phyloP scores from a whole-genome alignment of 1,140 invertebrate species.

The Drosophila paulistorum region DNA sequence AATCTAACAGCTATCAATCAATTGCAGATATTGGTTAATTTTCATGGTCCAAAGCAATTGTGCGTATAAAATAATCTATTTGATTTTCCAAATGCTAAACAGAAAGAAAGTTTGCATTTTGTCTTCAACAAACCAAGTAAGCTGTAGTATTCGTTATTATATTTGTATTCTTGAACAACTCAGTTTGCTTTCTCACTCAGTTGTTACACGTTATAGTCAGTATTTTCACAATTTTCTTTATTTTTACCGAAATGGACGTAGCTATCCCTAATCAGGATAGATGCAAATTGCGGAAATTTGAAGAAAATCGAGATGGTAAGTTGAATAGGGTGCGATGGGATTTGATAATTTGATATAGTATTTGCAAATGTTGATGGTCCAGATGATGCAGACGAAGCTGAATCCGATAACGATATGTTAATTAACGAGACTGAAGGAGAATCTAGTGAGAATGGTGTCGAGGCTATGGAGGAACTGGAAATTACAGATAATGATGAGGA shows the following conservation, averaged over 20 bases:
- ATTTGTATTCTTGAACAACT: neutral
- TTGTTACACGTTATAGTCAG: neutral
- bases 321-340: neutral
- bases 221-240: neutral
- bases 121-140: too few species aligned
- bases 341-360: neutral
- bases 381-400: neutral
- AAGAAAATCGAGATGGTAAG: neutral
- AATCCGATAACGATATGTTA: neutral
- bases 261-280: neutral
- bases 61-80: too few species aligned
- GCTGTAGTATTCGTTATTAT: too few species aligned
- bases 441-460: neutral
- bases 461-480: neutral
- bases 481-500: neutral
- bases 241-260: neutral
- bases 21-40: constrained; percentile 7
- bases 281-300: neutral
- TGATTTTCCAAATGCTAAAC: too few species aligned
- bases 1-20: constrained; percentile 24
- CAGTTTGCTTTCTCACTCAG: neutral
- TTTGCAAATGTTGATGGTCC: neutral
- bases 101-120: too few species aligned
- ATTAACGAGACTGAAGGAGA: neutral
- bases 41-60: neutral